Evolutionary conservation across 2,888 invertebrate genomes (phyloP), one percentile per base, ranked within the genome.

Genomic region (Rapana venosa): DNA sequence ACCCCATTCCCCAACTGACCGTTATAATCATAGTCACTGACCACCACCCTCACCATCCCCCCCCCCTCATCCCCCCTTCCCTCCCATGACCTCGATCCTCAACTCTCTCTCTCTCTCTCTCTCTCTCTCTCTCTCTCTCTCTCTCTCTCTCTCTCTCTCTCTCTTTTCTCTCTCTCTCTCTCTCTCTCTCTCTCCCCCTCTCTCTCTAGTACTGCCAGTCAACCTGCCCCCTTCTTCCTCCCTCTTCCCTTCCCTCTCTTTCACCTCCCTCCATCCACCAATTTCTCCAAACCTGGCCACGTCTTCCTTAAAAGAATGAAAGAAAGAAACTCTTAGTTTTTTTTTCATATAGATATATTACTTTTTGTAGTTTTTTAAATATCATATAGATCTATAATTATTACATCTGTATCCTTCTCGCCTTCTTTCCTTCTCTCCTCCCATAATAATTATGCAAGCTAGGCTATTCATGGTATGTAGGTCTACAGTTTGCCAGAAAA

Each of bases 21-120:
- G 17, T 26, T 66, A 17, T 66, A 22, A 17, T 66, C 66, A 22
- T 26, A 22, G 66, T 66, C 66, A 22, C 66, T 66, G 20, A 22
- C 66, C 26, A 17, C 26, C 66, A 2, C 20, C 26, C 66, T 66
- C 66, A 22, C 66, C 66, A 22, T 17, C 26, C 36, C 47, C 20
- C 36, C 22, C 22, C 47, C 47, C 26, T 36, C 81, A 17, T 22
- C 8, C 1, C 20, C 79, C 20, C 77, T 36, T 36, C 22, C 79
- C 22, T 26, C 17, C 47, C 47, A 4, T 81, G 17, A 36, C 22
- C 26, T 36, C 36, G 22, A 36, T 17, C 30, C 74, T 22, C 74
- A 61, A 22, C 36, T 81, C 81, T 81, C 47, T 81, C 81, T 81
- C 36, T 81, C 79, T 86, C 86, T 86, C 86, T 86, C 61, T 86